Base-by-base conservation (phyloP, 2,113 vertebrate species). In the Rafetus swinhoei region DNA sequence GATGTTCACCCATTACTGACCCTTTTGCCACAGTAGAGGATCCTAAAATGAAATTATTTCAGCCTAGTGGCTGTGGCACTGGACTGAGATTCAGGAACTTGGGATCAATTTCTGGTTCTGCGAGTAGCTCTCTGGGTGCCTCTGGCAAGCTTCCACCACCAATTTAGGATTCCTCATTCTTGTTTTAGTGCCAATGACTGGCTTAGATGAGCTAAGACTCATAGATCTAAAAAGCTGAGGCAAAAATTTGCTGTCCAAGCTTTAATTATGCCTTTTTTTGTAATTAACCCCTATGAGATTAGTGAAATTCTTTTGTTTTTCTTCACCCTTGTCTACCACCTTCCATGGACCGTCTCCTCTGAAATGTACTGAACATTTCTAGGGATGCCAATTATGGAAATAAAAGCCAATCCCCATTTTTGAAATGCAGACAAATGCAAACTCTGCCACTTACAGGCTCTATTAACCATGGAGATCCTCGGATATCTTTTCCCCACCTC, bases 221-320 rank as follows among this genome's bases (percentile, higher is more conserved):
- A 3, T 82, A 24, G 13, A 79, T 79, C n/a, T 76, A 76, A 74
- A 93, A 90, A 54, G 14, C n/a, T 91, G 69, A 82, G 90, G 14
- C 4, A 21, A 76, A 84, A 76, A n/a, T 90, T 95, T 89, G 69
- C 81, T 91, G 94, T 97, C 65, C 83, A 69, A 85, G 14, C 15
- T 95, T 74, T 55, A 74, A 29, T 85, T 93, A 88, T 65, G 74
- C 6, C 5, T 14, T 54, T 76, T 95, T 92, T 60, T 85, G 2
- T 60, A 50, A 74, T 59, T 88, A 15, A 14, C 81, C 59, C 21
- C 55, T 85, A 14, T 9, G 53, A 3, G 50, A 76, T 76, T 65
- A 1, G 2, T 87, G 14, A 84, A 39, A 15, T n/a, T 89, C 90
- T 94, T 76, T 15, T 79, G 1, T 45, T 89, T 94, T 87, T 72